Percentiles rank a stretch among this genome's conserved stretches.
Evolutionary conservation across 2,888 invertebrate species (phyloP).

Genomic region (Drosophila formosana): DNA sequence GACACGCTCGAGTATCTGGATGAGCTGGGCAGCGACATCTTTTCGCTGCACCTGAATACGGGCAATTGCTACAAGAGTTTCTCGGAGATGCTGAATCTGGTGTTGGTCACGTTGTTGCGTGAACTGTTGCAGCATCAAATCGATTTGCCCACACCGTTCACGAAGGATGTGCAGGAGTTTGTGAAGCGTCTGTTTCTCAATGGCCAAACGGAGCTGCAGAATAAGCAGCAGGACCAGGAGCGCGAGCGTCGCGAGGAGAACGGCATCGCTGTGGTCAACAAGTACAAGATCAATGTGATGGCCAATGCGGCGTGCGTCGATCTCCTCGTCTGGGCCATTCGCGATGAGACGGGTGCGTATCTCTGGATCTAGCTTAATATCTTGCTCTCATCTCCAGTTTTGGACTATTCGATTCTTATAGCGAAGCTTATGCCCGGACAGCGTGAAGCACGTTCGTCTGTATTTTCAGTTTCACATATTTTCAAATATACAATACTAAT

Average conservation of each 20-base stretch:
- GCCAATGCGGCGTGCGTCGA: conserved; percentile 99
- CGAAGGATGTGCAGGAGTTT: conserved; percentile 96
- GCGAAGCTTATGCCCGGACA: no score
- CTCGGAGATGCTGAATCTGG: conserved; percentile 97
- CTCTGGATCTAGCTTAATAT: background rate
- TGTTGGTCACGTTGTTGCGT: conserved; percentile 95
- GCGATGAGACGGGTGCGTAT: conserved; percentile 95
- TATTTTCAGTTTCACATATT: no score
- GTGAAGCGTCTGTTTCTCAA: conserved; percentile 95
- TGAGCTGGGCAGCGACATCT: conserved; percentile 93
- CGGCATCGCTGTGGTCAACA: conserved; percentile 90
- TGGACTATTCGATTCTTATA: background rate
- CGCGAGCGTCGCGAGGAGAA: conserved; percentile 93
- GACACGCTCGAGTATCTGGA: conserved; percentile 93
- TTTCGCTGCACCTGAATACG: conserved; percentile 89
- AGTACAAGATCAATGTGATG: conserved; percentile 97
- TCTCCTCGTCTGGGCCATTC: conserved; percentile 98
- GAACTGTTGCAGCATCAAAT: conserved; percentile 96
- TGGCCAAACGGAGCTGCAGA: conserved; percentile 96
- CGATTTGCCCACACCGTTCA: conserved; percentile 95
- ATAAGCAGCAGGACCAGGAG: conserved; percentile 94
- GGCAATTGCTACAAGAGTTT: conserved; percentile 97
- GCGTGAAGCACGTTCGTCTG: no score
- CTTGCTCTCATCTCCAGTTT: conserved; percentile 2
- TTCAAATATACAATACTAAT: no score